A percentile compares a stretch with the other conserved stretches of the same genome.
Conservation (phyloP, 1,140 invertebrate species). For the Dendrolimus kikuchii region DNA sequence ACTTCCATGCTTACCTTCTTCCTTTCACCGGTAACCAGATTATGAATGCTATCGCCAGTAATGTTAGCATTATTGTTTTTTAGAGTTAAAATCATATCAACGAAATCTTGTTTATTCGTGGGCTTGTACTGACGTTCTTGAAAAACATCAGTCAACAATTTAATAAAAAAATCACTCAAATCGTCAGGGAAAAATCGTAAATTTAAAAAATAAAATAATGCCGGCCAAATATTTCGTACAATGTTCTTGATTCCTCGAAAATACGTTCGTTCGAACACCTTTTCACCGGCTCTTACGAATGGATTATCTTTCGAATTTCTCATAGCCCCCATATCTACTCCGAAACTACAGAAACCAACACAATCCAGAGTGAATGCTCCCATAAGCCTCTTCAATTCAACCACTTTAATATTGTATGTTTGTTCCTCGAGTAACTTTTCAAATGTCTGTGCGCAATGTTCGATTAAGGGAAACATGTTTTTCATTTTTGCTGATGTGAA, state of each 20-base stretch:
- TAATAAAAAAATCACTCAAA: constrained; percentile 3
- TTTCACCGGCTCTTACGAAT: background rate
- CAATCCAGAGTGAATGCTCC: constrained; percentile 5
- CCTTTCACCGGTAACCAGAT: constrained; percentile 2
- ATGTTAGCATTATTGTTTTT: constrained; percentile 1
- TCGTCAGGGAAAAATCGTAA: constrained; percentile 1
- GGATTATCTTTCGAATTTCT: background rate
- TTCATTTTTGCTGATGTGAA: constrained; percentile 10
- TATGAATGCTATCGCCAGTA: constrained; percentile 5
- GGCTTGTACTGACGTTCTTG: constrained; percentile 2
- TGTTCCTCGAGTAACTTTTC: constrained; percentile 5
- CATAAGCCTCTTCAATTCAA: background rate
- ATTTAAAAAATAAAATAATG: constrained; percentile 4
- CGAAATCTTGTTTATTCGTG: constrained; percentile 4
- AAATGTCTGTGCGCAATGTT: constrained; percentile 2
- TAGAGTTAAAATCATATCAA: constrained; percentile 4
- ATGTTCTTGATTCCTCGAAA: constrained; percentile 6
- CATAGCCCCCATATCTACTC: constrained; percentile 4
- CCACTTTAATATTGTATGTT: background rate
- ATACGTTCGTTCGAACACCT: constrained; percentile 3
- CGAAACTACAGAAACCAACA: constrained; percentile 5
- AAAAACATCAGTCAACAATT: constrained; percentile 2
- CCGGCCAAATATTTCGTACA: constrained; percentile 4
- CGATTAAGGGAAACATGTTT: constrained; percentile 9
- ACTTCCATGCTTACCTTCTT: constrained; percentile 16